Conservation (phyloP, 2,113 vertebrate species). For the Petaurus breviceps region DNA sequence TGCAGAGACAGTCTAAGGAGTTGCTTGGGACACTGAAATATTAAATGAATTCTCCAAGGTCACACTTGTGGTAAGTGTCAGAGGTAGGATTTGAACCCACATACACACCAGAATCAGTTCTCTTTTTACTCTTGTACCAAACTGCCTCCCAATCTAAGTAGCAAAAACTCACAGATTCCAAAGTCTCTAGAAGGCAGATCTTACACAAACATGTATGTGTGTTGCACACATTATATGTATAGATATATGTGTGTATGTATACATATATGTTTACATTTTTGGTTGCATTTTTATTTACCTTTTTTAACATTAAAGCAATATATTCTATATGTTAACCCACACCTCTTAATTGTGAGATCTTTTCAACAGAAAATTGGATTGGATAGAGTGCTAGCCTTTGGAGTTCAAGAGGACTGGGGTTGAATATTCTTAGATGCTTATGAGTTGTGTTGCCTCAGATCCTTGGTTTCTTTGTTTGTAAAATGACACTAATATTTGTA, state of each 20-base stretch:
- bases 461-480: neutral
- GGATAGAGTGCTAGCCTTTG: neutral
- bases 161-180: neutral
- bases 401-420: neutral
- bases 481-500: neutral
- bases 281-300: neutral
- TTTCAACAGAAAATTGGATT: neutral
- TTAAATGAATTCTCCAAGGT: neutral
- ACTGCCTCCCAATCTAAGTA: slow-evolving; percentile 1
- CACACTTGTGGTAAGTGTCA: neutral
- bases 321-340: neutral
- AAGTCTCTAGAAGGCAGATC: slow-evolving; percentile 33
- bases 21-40: neutral
- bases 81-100: neutral
- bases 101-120: neutral
- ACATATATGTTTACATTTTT: neutral
- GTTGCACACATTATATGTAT: neutral
- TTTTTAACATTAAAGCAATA: neutral
- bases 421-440: neutral
- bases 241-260: neutral
- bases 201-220: neutral
- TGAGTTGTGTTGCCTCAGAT: neutral
- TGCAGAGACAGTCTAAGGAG: neutral
- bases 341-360: neutral
- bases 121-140: slow-evolving; percentile 42